Percentiles rank a stretch among this genome's conserved stretches.
phyloP scores from a whole-genome alignment of 35 echinoderm and acorn worm species.

The Eucidaris tribuloides region DNA sequence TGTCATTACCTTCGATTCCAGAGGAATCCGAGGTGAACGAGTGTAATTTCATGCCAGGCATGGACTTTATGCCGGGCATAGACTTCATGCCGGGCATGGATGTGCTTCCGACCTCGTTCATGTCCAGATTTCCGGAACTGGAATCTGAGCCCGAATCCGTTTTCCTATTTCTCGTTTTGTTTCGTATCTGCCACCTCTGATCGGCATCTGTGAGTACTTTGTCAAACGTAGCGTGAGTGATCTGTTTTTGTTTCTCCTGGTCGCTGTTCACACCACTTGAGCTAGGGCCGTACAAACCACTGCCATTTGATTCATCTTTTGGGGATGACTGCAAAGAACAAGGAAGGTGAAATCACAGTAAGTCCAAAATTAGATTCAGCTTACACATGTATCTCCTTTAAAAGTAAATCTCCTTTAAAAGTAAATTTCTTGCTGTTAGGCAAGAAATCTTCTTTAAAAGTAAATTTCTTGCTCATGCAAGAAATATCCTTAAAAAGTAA shows the following conservation, averaged over 20 bases:
- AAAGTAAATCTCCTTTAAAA: background rate
- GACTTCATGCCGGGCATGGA: background rate
- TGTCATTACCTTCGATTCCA: background rate
- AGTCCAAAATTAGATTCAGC: background rate
- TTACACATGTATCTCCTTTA: background rate
- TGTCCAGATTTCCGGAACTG: background rate
- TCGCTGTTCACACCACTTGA: constrained; percentile 15
- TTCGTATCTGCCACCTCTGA: constrained; percentile 10
- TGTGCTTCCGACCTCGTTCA: background rate
- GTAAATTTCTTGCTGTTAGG: background rate
- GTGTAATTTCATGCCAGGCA: background rate
- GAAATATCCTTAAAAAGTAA: background rate
- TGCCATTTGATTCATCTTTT: constrained; percentile 21
- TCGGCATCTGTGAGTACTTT: constrained; percentile 13
- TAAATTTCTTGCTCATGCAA: background rate
- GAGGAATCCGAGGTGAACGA: background rate
- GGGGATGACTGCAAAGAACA: background rate
- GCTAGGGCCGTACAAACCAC: background rate
- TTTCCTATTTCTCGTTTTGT: background rate
- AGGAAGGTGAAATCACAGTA: background rate
- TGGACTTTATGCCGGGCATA: background rate
- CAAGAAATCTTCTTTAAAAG: background rate
- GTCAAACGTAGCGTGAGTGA: constrained; percentile 13
- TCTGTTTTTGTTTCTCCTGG: constrained; percentile 13
- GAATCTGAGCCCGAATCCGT: constrained; percentile 7